These are phyloP conservation scores for Apus apus DNA, from an alignment of 2,113 vertebrate species.

Conservation along the genomic window DNA sequence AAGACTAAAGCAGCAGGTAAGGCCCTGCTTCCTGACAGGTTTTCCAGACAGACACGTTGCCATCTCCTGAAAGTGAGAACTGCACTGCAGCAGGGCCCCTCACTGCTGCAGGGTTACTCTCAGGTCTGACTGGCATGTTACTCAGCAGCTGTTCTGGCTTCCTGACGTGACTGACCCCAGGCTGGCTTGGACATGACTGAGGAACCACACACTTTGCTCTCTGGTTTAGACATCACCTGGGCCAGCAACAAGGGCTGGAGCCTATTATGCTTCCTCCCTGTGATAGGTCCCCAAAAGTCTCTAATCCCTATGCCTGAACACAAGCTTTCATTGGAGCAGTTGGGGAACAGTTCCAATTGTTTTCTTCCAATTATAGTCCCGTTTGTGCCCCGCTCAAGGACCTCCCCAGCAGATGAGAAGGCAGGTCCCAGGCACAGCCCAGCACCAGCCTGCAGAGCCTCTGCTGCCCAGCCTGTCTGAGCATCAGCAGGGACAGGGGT, in stretches of 20 bases:
- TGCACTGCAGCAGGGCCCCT: neutral
- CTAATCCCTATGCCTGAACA: neutral
- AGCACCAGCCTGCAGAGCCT: neutral
- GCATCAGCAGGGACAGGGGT: neutral
- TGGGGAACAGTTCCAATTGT: neutral
- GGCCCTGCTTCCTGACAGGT: neutral
- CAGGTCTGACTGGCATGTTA: neutral
- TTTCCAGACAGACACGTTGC: rapidly evolving
- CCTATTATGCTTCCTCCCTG: neutral
- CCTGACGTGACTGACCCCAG: neutral
- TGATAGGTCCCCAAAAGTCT: neutral
- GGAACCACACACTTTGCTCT: neutral
- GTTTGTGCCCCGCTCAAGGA: neutral
- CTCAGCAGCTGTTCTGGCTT: neutral
- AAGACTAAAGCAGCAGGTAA: conserved; percentile 89
- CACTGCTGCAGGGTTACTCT: neutral
- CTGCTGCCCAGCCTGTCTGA: neutral
- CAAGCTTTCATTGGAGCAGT: neutral
- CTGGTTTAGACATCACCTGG: neutral
- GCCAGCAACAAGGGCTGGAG: neutral
- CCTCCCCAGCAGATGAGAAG: neutral
- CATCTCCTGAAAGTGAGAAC: rapidly evolving
- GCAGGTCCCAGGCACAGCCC: neutral
- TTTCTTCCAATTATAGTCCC: neutral
- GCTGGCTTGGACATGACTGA: neutral